Evolutionary conservation across 2,888 invertebrate genomes (phyloP), one percentile per base, ranked within the genome.

Genomic region (Perdita meconis): DNA sequence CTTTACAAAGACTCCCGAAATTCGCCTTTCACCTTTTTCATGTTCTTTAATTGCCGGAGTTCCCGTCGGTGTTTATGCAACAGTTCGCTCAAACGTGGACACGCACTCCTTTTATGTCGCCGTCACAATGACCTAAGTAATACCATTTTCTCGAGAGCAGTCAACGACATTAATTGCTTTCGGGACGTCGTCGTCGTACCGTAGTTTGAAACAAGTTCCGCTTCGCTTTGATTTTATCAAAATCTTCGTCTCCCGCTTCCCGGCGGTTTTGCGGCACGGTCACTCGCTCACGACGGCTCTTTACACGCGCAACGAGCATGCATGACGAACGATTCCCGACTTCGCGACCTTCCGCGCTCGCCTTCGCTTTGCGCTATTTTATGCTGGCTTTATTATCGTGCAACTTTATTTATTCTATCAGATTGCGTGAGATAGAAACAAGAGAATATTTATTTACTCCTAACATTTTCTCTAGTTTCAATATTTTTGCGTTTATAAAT

Each of bases 251-350:
- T 13, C 22, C 51, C 26, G 36, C 36, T 19, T 50, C 16, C 2
- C 12, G 19, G 22, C 40, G 64, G 56, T 78, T 68, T 78, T 79
- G 60, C 65, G 44, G 26, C 71, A 68, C 38, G 57, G 60, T 64
- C 34, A 51, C 38, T 44, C 56, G 34, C 56, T 64, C 77, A 19
- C 64, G 38, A 60, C 53, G 67, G 42, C 50, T 72, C 56, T 67
- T 67, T 61, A 67, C 72, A 72, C 55, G 77, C 59, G 78, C 71
- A 36, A 55, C 59, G 55, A 59, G 63, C 67, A 42, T 65, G 63
- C 50, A 78, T 67, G 67, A 77, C 77, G 60, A 63, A 78, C 64
- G 67, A 47, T 50, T n/a, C 56, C 8, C 57, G 70, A 70, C 74
- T 66, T 60, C 64, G 30, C 59, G 16, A 77, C 67, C 55, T n/a